Evolutionary conservation across 2,113 vertebrate species (phyloP), one percentile per base, ranked within the genome.

Genomic region (Polypterus bichir): DNA sequence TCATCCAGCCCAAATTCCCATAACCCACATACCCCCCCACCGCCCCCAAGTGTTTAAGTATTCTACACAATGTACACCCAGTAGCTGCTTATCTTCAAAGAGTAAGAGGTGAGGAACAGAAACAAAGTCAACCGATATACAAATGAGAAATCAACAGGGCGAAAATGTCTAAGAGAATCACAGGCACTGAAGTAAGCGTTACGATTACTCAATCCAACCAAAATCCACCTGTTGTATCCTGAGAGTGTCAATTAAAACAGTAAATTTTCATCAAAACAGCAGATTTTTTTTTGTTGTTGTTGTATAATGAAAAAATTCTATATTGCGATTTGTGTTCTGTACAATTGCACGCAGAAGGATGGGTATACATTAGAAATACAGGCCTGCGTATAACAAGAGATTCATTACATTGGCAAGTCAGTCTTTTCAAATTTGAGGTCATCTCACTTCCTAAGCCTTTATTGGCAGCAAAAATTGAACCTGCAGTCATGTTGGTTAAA

Each of bases 161-260:
- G 27, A 44, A 44, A 44, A 57, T 45, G 7, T 57, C 56, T 6
- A 5, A 57, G n/a, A 44, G 44, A 57, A 44, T 57, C 56, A 27
- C 56, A 44, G 56, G 27, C 56, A 57, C 56, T 44, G 44, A 10
- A 69, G 68, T 54, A 69, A 44, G 27, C 53, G 3, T n/a, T 71
- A 72, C 74, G 70, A 73, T 74, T 70, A 74, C 60, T 74, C 71
- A 73, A 59, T 55, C 62, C 67, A 53, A 66, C 77, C 75, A 80
- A 73, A 77, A 84, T 76, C 81, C 71, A 83, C 77, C 73, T 88
- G 79, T 90, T 90, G 78, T 80, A 93, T 97, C 95, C 94, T 97
- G 94, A 98, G 94, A 93, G 90, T 84, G 85, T 89, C 86, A 89
- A 87, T 91, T 84, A 86, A 76, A 93, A 89, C 78, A 86, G 78